Percentiles rank a stretch among this genome's conserved stretches.
These are phyloP conservation scores for Drosophila monieri DNA, from an alignment of 2,888 invertebrate species.

Conservation along the genomic window DNA sequence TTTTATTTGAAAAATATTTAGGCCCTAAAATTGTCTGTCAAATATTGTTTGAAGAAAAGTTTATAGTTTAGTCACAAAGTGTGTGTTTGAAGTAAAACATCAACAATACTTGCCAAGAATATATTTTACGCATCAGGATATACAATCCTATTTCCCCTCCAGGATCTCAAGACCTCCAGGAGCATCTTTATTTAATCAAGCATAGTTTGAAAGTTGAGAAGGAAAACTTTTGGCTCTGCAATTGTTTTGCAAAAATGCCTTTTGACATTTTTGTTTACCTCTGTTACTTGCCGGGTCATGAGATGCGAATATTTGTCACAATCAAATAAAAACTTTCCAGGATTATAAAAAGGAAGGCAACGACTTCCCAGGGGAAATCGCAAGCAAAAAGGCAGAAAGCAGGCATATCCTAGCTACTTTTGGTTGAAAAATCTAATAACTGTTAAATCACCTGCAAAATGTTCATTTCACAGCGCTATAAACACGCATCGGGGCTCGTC, in stretches of 20 bases:
- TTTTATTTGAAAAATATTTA: not conserved
- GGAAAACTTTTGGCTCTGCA: slow-evolving; percentile 57
- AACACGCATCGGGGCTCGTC: slow-evolving; percentile 63
- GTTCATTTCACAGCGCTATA: slow-evolving; percentile 78
- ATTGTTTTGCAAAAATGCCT: slow-evolving; percentile 65
- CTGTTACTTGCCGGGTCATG: slow-evolving; percentile 48
- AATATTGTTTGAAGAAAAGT: slow-evolving; percentile 3
- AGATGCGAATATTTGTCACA: slow-evolving; percentile 55
- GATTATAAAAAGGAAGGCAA: slow-evolving; percentile 32
- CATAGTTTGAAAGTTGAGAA: slow-evolving; percentile 68
- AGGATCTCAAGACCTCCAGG: slow-evolving; percentile 7
- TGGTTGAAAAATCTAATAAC: slow-evolving; percentile 69
- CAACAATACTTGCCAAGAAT: slow-evolving; percentile 7
- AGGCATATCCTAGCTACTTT: slow-evolving; percentile 25
- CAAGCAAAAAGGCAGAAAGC: slow-evolving; percentile 1
- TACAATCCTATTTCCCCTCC: slow-evolving; percentile 17
- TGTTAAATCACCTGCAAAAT: slow-evolving; percentile 80
- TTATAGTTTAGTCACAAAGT: slow-evolving; percentile 3
- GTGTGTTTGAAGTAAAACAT: slow-evolving; percentile 15
- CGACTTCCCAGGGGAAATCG: slow-evolving; percentile 26
- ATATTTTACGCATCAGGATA: slow-evolving; percentile 32
- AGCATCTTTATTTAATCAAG: slow-evolving; percentile 77
- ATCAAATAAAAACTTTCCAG: slow-evolving; percentile 76
- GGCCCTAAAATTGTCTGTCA: not conserved
- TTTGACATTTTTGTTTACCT: slow-evolving; percentile 66